phyloP scores from a whole-genome alignment of 1,140 invertebrate genomes.

The Myzus persicae region DNA sequence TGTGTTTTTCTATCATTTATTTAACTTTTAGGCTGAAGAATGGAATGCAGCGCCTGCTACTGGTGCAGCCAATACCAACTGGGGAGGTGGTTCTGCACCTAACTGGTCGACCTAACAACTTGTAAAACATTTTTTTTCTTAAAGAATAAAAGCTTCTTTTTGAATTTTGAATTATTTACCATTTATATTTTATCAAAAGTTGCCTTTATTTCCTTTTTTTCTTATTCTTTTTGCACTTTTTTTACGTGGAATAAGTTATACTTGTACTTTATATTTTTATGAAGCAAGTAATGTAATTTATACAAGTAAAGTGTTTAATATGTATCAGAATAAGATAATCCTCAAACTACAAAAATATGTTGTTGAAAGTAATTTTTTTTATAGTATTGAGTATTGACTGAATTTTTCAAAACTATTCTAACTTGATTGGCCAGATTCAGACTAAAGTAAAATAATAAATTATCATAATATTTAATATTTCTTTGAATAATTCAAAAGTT shows the following conservation, averaged over 20 bases:
- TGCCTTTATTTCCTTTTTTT: neutral
- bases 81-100: constrained; percentile 56
- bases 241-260: neutral
- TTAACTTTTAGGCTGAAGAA: constrained; percentile 51
- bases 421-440: too few relatives aligned
- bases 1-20: neutral
- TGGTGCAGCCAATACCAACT: constrained; percentile 43
- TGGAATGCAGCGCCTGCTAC: constrained; percentile 44
- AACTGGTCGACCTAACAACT: constrained; percentile 44
- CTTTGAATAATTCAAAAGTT: too few relatives aligned
- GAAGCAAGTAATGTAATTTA: neutral
- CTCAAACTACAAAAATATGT: neutral
- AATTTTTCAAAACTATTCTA: neutral
- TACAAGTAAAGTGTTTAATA: neutral
- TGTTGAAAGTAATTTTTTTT: neutral
- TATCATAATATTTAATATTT: too few relatives aligned
- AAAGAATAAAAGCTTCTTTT: constrained; percentile 47
- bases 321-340: neutral
- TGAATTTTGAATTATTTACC: constrained; percentile 27
- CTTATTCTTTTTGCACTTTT: neutral
- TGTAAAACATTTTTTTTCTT: constrained; percentile 49
- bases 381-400: neutral
- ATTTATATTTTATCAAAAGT: neutral
- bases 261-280: neutral
- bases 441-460: too few relatives aligned